phyloP scores from a whole-genome alignment of 2,797 vertebrate genomes.

The Staurois parvus region DNA sequence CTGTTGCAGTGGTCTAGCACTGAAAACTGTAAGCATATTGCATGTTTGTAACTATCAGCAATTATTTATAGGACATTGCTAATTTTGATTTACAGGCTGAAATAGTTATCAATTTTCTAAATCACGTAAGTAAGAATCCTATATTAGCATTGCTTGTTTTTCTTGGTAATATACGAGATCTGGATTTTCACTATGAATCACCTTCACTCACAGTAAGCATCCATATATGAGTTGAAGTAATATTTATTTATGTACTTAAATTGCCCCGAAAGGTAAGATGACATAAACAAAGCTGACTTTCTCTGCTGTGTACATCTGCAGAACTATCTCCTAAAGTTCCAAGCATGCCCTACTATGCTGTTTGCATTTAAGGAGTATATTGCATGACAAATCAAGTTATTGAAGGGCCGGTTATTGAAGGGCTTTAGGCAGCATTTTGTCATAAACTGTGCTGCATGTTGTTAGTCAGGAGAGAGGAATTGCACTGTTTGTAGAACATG shows the following conservation, averaged over 20 bases:
- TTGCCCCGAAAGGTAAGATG: conserved; percentile 17
- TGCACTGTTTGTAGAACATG: conserved; percentile 15
- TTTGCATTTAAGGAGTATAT: conserved; percentile 26
- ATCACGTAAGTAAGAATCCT: background rate
- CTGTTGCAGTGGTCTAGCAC: too few relatives aligned
- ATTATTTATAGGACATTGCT: too few relatives aligned
- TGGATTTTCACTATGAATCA: conserved; percentile 7
- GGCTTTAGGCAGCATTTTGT: conserved; percentile 24
- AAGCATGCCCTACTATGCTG: conserved; percentile 4
- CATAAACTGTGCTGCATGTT: conserved; percentile 15
- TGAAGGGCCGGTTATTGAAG: background rate
- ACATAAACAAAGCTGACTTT: conserved; percentile 14
- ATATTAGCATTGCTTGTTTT: background rate
- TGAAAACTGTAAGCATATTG: too few relatives aligned
- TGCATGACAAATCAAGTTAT: conserved; percentile 33
- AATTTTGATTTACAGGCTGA: too few relatives aligned
- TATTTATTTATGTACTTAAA: conserved; percentile 20
- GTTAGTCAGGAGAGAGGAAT: conserved; percentile 22
- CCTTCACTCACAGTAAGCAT: conserved; percentile 2
- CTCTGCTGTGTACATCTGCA: conserved; percentile 6
- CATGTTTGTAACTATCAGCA: too few relatives aligned
- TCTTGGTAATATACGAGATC: too few relatives aligned
- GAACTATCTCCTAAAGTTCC: conserved; percentile 10
- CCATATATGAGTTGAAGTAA: background rate
- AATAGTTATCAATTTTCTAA: too few relatives aligned